These are phyloP conservation scores for Dryococelus australis DNA, from an alignment of 2,888 invertebrate genomes.

Conservation along the genomic window DNA sequence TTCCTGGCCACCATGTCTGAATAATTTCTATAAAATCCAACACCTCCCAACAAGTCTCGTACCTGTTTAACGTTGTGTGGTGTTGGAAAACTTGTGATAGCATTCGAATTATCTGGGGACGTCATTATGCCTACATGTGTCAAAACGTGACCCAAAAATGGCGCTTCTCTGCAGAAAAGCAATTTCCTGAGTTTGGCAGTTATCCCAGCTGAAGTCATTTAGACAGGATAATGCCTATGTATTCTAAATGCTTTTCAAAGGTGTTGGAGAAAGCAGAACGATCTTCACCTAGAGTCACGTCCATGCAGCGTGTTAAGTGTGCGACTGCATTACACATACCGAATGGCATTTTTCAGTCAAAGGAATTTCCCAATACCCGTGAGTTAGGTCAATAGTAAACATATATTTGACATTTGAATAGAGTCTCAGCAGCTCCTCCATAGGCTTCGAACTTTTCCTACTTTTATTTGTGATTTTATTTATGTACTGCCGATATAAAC, in stretches of 20 bases:
- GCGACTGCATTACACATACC: neutral
- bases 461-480: too few species aligned
- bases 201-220: neutral
- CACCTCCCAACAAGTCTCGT: neutral
- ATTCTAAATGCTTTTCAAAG: neutral
- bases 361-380: constrained; percentile 45
- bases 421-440: neutral
- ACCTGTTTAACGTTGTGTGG: neutral
- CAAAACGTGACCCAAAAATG: neutral
- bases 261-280: neutral
- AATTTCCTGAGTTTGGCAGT: neutral
- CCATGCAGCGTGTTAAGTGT: neutral
- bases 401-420: constrained; percentile 33
- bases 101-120: neutral
- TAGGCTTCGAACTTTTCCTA: neutral
- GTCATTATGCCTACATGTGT: neutral
- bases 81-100: neutral
- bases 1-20: neutral
- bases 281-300: neutral
- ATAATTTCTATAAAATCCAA: neutral
- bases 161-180: neutral
- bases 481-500: neutral
- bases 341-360: constrained; percentile 33
- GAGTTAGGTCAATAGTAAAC: constrained; percentile 43
- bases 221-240: neutral